Evolutionary conservation across 2,797 vertebrate species (phyloP).

Genomic region (Neosilurus mollespiculum): DNA sequence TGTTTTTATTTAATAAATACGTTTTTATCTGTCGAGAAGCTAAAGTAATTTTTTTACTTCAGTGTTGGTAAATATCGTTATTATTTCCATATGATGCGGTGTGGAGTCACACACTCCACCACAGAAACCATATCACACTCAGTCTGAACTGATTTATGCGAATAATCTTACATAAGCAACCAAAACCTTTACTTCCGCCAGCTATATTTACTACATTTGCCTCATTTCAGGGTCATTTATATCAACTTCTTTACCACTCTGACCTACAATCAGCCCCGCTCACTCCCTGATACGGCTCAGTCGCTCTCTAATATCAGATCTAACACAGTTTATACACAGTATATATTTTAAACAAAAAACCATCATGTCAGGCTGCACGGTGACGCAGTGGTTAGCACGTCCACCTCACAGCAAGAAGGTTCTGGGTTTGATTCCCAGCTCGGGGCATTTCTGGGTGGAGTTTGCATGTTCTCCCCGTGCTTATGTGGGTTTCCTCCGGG

Average conservation of each 20-base stretch:
- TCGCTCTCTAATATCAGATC: background rate
- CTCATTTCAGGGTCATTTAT: background rate
- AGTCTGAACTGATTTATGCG: background rate
- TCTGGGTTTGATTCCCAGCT: no score
- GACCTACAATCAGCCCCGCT: background rate
- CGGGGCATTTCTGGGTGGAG: no score
- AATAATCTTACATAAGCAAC: background rate
- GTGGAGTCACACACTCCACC: background rate
- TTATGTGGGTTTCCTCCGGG: no score
- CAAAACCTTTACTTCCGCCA: background rate
- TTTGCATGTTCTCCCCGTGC: no score
- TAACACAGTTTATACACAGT: background rate
- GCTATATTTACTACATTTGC: background rate
- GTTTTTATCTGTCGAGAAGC: background rate
- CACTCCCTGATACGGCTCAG: background rate
- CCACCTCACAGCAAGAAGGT: no score
- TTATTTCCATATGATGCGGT: background rate
- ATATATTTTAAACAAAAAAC: background rate
- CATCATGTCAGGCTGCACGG: background rate
- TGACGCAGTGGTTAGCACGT: no score
- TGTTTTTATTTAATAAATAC: no score
- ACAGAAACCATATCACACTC: background rate
- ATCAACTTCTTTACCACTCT: background rate
- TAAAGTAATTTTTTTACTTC: background rate
- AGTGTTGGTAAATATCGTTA: background rate